A percentile compares a stretch with the other conserved stretches of the same genome.
Evolutionary conservation across 2,113 vertebrate genomes (phyloP).

Genomic region (Bubalus kerabau): DNA sequence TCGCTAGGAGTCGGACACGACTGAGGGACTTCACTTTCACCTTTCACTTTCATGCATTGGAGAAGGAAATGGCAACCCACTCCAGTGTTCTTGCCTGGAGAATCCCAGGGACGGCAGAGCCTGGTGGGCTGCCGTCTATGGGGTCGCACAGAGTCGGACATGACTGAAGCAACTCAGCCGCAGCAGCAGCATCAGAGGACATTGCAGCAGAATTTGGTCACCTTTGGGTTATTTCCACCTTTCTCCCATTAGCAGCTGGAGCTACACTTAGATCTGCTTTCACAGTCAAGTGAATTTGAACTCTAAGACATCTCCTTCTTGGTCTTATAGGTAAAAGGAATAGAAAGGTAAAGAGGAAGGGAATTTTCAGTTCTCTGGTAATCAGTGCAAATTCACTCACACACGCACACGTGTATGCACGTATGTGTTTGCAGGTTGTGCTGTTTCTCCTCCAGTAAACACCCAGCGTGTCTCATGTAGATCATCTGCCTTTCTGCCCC

Average conservation of each 20-base stretch:
- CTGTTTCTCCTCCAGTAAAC: background rate
- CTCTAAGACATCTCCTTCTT: background rate
- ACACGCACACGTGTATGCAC: fast-evolving
- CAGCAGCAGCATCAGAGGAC: too few relatives aligned
- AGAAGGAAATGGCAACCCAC: too few relatives aligned
- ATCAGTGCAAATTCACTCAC: background rate
- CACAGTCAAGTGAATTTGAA: background rate
- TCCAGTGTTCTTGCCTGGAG: too few relatives aligned
- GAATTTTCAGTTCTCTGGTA: background rate
- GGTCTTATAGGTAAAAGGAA: background rate
- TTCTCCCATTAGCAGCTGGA: background rate
- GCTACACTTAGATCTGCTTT: background rate
- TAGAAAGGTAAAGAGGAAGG: background rate
- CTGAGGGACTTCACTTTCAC: too few relatives aligned
- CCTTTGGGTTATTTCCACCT: background rate
- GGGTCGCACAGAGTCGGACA: too few relatives aligned
- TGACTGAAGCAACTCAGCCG: too few relatives aligned
- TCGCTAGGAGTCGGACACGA: fast-evolving
- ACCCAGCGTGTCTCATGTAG: background rate
- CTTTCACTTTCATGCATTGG: too few relatives aligned
- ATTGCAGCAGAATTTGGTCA: background rate
- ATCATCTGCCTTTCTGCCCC: background rate
- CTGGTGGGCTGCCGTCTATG: too few relatives aligned
- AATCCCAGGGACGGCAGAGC: too few relatives aligned
- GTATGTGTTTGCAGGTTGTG: background rate